Conservation (phyloP, 1,140 invertebrate species). For the Neoseiulus cucumeris region DNA sequence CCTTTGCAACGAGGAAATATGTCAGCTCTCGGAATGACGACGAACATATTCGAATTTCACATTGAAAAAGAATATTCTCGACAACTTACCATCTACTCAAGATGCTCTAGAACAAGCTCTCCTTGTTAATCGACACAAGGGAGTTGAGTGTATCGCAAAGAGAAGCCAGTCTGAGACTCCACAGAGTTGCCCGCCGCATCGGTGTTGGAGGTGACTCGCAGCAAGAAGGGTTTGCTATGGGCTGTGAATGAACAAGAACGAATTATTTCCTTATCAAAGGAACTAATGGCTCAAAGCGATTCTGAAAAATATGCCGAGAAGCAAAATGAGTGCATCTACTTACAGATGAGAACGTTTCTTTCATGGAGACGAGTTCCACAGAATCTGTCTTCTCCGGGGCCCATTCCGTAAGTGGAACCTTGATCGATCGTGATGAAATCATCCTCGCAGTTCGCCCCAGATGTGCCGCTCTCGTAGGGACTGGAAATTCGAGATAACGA, state of each 20-base stretch:
- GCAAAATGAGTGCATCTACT: constrained; percentile 12
- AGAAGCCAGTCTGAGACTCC: constrained; percentile 20
- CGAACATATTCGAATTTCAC: too few species aligned
- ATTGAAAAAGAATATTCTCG: too few species aligned
- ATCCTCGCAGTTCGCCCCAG: constrained; percentile 52
- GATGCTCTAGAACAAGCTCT: too few species aligned
- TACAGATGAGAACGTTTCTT: constrained; percentile 21
- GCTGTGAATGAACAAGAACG: constrained; percentile 17
- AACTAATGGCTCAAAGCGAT: constrained; percentile 1
- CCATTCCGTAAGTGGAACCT: constrained; percentile 21
- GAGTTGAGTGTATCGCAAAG: constrained; percentile 20
- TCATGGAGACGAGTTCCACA: constrained; percentile 20
- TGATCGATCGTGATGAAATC: constrained; percentile 72
- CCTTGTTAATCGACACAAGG: constrained; percentile 20
- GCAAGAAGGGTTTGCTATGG: constrained; percentile 21
- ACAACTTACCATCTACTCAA: too few species aligned
- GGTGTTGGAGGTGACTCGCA: constrained; percentile 20
- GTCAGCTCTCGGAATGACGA: too few species aligned
- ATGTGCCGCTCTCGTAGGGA: constrained; percentile 25
- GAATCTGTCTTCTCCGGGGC: constrained; percentile 21
- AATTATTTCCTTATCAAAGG: constrained; percentile 14
- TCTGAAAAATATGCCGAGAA: neutral
- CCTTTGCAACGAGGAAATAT: too few species aligned
- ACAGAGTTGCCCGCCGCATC: constrained; percentile 19
- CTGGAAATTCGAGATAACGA: neutral